phyloP scores from a whole-genome alignment of 2,797 vertebrate species.

The Peromyscus nudipes region DNA sequence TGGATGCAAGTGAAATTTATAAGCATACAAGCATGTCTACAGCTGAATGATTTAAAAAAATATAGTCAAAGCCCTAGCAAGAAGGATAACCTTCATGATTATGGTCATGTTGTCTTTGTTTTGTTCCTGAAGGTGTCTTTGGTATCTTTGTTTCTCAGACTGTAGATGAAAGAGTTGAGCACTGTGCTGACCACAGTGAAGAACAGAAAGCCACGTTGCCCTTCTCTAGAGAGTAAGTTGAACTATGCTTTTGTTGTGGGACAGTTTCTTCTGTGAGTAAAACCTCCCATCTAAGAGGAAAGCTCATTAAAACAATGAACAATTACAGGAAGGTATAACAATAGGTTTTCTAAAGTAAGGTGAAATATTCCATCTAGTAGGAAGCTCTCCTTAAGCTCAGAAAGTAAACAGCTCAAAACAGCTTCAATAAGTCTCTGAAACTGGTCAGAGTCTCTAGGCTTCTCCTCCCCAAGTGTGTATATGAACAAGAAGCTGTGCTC shows the following conservation, averaged over 20 bases:
- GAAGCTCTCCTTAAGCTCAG: background rate
- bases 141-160: slow-evolving; percentile 72
- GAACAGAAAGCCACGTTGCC: slow-evolving; percentile 76
- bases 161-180: slow-evolving; percentile 61
- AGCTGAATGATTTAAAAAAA: background rate
- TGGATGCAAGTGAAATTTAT: background rate
- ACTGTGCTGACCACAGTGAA: slow-evolving; percentile 58
- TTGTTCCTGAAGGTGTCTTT: slow-evolving; percentile 67
- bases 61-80: background rate
- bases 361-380: background rate
- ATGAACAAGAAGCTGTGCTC: background rate
- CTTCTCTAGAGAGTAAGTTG: slow-evolving; percentile 56
- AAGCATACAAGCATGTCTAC: background rate
- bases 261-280: background rate
- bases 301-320: background rate
- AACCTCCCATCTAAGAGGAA: background rate
- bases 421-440: background rate
- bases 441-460: background rate
- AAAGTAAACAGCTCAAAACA: background rate
- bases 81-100: background rate
- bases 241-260: slow-evolving; percentile 38
- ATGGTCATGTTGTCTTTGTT: fast-evolving
- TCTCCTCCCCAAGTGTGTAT: background rate
- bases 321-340: background rate
- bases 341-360: background rate